Evolutionary conservation across 2,113 vertebrate genomes (phyloP), one percentile per base, ranked within the genome.

Genomic region (Limnothrissa miodon): DNA sequence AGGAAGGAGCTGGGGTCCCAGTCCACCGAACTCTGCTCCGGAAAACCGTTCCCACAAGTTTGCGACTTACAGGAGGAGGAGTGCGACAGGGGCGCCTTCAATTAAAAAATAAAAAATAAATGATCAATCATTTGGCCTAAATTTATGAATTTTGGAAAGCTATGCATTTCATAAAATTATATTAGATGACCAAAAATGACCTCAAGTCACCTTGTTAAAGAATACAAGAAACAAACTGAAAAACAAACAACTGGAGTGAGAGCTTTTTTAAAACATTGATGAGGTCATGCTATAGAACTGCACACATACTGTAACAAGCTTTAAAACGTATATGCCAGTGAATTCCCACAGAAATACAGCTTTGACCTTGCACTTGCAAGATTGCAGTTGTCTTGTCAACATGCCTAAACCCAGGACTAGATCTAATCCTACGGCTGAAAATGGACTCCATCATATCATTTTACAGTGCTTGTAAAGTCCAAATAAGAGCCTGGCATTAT

Each of bases 1-100:
- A 99, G 94, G 95, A 99, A 99, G 19, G 98, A 99, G 93, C 98
- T 99, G 79, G 98, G 98, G 92, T 99, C 98, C 98, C 98, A 99
- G 92, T 99, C 98, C 87, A 97, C 97, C 80, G 97, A 97, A 93
- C 96, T 98, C 45, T 97, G 97, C 91, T 95, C 95, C 0, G 95
- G 93, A 91, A 92, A 96, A 89, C 95, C 95, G 21, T 95, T 95
- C 84, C 94, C 95, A 91, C 95, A 96, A 85, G 87, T 94, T 88
- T 96, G 95, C 19, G 95, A 94, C 87, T 96, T 96, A 93, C 97
- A 99, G 80, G 97, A 97, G 83, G 97, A 98, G 79, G 97, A 97
- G 86, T 97, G 97, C 86, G 97, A 97, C 89, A 97, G 95, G 0
- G 97, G 96, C 82, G 91, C 91, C 95, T 95, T 89, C 44, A 89